Evolutionary conservation across 2,113 vertebrate species (phyloP).

Genomic region (Grantiella picta): DNA sequence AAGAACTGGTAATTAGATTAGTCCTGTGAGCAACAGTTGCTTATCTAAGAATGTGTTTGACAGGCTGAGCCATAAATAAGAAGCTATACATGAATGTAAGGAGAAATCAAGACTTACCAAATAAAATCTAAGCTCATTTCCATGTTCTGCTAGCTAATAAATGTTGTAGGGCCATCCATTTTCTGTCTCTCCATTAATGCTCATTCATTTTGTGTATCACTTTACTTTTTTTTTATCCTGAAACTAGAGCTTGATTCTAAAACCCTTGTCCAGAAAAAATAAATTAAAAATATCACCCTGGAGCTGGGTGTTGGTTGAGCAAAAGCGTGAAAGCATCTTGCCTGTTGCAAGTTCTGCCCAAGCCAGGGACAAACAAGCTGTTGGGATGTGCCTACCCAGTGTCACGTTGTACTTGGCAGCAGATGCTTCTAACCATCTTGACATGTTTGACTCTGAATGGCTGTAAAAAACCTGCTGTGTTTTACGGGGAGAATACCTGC

Average conservation of each 20-base stretch:
- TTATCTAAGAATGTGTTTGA: conserved; percentile 47
- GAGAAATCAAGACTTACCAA: conserved; percentile 18
- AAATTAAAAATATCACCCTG: background rate
- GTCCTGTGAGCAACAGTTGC: conserved; percentile 48
- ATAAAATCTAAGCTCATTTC: background rate
- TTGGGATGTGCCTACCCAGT: background rate
- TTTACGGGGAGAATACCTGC: background rate
- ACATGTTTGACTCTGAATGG: background rate
- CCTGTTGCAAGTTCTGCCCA: background rate
- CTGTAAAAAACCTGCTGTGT: background rate
- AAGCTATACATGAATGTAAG: conserved; percentile 9
- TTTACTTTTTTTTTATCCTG: background rate
- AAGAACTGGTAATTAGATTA: conserved; percentile 50
- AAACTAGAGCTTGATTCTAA: background rate
- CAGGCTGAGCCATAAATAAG: conserved; percentile 46
- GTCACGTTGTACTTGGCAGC: background rate
- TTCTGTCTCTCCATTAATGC: background rate
- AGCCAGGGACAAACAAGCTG: background rate
- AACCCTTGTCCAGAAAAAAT: background rate
- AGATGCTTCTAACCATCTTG: background rate
- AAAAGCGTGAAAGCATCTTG: background rate
- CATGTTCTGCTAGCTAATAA: background rate
- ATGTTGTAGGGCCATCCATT: background rate
- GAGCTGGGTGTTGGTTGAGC: background rate
- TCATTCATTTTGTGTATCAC: background rate